A percentile compares a stretch with the other conserved stretches of the same genome.
phyloP scores from a whole-genome alignment of 2,797 vertebrate species.

The Hoplostethus atlanticus region DNA sequence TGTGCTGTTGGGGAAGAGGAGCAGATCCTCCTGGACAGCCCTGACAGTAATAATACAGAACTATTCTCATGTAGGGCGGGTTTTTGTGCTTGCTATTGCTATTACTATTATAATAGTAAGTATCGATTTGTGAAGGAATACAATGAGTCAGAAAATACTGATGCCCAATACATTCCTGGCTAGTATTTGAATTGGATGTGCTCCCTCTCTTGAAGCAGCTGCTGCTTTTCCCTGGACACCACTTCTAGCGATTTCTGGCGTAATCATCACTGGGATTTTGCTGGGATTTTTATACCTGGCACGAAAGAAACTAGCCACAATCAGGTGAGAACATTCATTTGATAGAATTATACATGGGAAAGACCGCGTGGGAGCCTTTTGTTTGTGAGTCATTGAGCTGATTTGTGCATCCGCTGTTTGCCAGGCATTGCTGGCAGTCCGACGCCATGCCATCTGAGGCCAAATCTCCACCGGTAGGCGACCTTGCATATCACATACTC shows the following conservation, averaged over 20 bases:
- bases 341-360: background rate
- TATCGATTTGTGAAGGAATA: no score
- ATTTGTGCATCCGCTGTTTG: constrained; percentile 13
- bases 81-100: no score
- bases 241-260: background rate
- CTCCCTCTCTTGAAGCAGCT: constrained; percentile 27
- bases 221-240: fast-evolving
- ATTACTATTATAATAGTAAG: no score
- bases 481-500: background rate
- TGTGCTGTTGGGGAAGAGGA: constrained; percentile 61
- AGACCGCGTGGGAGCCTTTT: background rate
- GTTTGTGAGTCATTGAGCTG: background rate
- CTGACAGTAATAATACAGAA: no score
- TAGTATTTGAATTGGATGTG: background rate
- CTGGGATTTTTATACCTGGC: constrained; percentile 32
- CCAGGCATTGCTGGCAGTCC: constrained; percentile 43
- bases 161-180: background rate
- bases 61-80: no score
- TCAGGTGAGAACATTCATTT: constrained; percentile 54
- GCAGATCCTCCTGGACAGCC: background rate
- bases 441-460: constrained; percentile 18
- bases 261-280: constrained; percentile 25
- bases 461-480: constrained; percentile 71
- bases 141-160: background rate
- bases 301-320: constrained; percentile 29